phyloP scores from a whole-genome alignment of 2,888 invertebrate genomes.

The Ormia ochracea region DNA sequence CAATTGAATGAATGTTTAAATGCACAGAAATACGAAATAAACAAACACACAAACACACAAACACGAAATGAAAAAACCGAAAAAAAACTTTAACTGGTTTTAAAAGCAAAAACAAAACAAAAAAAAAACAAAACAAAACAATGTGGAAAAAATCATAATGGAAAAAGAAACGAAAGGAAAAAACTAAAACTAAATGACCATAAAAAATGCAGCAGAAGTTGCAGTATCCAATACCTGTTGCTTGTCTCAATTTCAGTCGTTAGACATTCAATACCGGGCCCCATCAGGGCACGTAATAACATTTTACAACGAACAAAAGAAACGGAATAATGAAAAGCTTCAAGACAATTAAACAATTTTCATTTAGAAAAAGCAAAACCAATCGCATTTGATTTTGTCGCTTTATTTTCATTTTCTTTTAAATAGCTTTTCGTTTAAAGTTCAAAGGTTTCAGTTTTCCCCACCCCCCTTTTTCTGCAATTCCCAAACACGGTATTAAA shows the following conservation, averaged over 20 bases:
- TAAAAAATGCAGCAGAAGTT: constrained; percentile 32
- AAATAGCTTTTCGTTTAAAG: background rate
- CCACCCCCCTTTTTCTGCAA: background rate
- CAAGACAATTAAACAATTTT: background rate
- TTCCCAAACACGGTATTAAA: background rate
- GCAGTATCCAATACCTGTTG: constrained; percentile 47
- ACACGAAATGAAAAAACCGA: no score
- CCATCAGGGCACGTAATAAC: background rate
- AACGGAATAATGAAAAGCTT: background rate
- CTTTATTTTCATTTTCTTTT: background rate
- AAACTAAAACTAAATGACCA: constrained; percentile 41
- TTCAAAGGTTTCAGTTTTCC: constrained; percentile 17
- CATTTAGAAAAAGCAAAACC: background rate
- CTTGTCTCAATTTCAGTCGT: constrained; percentile 22
- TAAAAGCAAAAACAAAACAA: constrained; percentile 17
- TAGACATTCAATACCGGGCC: constrained; percentile 22
- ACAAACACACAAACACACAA: no score
- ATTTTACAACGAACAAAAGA: background rate
- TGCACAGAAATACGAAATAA: background rate
- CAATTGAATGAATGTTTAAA: constrained; percentile 14
- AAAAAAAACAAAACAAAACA: no score
- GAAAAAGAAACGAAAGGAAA: background rate
- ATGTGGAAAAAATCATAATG: background rate
- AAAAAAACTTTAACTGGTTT: constrained; percentile 8
- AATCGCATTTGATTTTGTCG: background rate